Base-by-base conservation (phyloP, 2,113 vertebrate species). In the Chaetodon trifascialis region DNA sequence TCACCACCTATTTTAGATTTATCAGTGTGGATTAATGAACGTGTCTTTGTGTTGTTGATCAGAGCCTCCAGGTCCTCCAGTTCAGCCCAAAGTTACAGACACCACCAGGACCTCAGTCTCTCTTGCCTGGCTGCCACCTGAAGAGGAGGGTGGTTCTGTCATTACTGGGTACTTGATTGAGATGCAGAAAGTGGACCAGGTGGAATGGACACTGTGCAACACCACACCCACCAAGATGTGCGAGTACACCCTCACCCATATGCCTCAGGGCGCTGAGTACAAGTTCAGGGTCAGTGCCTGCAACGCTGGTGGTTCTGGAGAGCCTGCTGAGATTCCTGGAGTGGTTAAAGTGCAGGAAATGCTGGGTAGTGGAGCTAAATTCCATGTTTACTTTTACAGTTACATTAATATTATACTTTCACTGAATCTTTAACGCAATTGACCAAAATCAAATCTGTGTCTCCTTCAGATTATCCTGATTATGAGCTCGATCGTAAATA, bases 171-270 rank as follows among this genome's bases (percentile, higher is more conserved):
- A 99, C 90, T 94, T 99, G 36, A 97, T 99, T 74, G 98, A 99
- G 94, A 99, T 99, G 98, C 98, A 99, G 91, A 99, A 99, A 90
- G 95, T 98, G 80, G 98, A 99, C 93, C 98, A 99, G 90, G 93
- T 96, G 89, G 98, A 99, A 96, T 99, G 98, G 98, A 99, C 97
- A 58, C 96, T 98, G 93, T 99, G 98, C 92, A 99, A 99, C 85
- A 99, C 98, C 54, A 99, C 98, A 0, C 97, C 98, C 49, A 99
- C 96, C 73, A 99, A 99, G 95, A 97, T 99, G 93, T 97, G 97
- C 87, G 98, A 99, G 92, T 99, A 99, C 75, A 99, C 97, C 1
- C 95, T 99, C 77, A 99, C 98, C 52, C 98, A 99, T 75, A 96
- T 99, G 89, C 98, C 98, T 70, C 98, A 99, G 92, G 97, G 98